Percentiles rank a stretch among this genome's conserved stretches.
These are phyloP conservation scores for Apis florea DNA, from an alignment of 1,140 invertebrate species.

Conservation along the genomic window DNA sequence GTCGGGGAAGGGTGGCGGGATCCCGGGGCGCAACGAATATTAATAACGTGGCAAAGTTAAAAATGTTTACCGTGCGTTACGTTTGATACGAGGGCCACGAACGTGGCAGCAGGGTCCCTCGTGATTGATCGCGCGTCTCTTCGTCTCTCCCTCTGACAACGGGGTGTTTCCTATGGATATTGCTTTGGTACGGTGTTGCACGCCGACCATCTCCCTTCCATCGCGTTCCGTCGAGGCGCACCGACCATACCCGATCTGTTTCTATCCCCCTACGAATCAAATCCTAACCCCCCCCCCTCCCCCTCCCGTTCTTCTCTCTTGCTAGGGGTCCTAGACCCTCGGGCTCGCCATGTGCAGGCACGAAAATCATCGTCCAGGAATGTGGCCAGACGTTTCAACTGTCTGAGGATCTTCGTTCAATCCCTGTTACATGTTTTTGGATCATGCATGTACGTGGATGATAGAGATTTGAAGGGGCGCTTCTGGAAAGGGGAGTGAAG, in stretches of 20 bases:
- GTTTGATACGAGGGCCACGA: conserved; percentile 79
- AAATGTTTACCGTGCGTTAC: conserved; percentile 80
- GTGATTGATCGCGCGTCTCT: conserved; percentile 80
- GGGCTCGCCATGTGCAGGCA: conserved; percentile 41
- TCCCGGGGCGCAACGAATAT: conserved; percentile 77
- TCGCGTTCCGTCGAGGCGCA: conserved; percentile 58
- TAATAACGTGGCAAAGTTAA: conserved; percentile 81
- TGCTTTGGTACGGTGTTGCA: conserved; percentile 70
- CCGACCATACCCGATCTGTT: conserved; percentile 61
- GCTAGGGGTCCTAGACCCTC: background rate
- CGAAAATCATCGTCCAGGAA: conserved; percentile 53
- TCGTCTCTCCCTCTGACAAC: conserved; percentile 73
- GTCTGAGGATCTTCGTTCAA: background rate
- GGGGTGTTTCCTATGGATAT: conserved; percentile 76
- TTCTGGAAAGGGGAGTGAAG: background rate
- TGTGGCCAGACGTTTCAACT: conserved; percentile 32
- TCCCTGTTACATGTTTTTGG: conserved; percentile 18
- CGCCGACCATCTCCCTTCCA: conserved; percentile 52
- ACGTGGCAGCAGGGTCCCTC: conserved; percentile 76
- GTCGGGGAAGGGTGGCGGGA: conserved; percentile 15
- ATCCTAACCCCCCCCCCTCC: conserved; percentile 33
- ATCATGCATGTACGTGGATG: background rate
- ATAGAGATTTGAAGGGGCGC: background rate
- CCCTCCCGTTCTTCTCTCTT: background rate
- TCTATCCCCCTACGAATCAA: conserved; percentile 60